Percentiles rank a stretch among this genome's conserved stretches.
phyloP scores from a whole-genome alignment of 2,797 vertebrate species.

The Semaprochilodus insignis region DNA sequence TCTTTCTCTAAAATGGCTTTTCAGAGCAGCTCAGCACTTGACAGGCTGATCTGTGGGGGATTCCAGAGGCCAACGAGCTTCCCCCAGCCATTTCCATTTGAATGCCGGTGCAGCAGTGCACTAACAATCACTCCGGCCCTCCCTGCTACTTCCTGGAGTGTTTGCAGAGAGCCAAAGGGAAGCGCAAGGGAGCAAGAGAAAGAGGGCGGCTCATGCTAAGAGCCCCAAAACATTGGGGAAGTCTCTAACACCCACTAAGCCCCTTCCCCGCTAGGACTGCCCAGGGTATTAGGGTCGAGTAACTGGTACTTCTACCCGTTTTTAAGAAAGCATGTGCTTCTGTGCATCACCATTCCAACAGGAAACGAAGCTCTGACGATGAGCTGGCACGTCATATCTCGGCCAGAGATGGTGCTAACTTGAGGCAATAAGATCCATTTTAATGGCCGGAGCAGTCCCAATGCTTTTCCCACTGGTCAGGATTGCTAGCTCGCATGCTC shows the following conservation, averaged over 20 bases:
- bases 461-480: no score
- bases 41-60: slow-evolving; percentile 56
- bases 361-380: no score
- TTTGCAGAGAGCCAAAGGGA: slow-evolving; percentile 9
- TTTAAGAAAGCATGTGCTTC: no score
- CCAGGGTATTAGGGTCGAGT: background rate
- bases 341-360: no score
- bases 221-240: slow-evolving; percentile 7
- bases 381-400: no score
- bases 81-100: slow-evolving; percentile 52
- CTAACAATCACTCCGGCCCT: slow-evolving; percentile 24
- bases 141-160: slow-evolving; percentile 39
- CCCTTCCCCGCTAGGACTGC: background rate
- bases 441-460: no score
- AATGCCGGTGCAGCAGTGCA: slow-evolving; percentile 32
- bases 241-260: slow-evolving; percentile 23
- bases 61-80: slow-evolving; percentile 40
- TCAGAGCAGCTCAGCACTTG: slow-evolving; percentile 46
- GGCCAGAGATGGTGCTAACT: no score
- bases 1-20: slow-evolving; percentile 36
- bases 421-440: no score
- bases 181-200: background rate
- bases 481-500: no score
- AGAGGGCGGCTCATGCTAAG: slow-evolving; percentile 2
- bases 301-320: no score